Evolutionary conservation across 2,888 invertebrate genomes (phyloP).

Genomic region (Syritta pipiens): DNA sequence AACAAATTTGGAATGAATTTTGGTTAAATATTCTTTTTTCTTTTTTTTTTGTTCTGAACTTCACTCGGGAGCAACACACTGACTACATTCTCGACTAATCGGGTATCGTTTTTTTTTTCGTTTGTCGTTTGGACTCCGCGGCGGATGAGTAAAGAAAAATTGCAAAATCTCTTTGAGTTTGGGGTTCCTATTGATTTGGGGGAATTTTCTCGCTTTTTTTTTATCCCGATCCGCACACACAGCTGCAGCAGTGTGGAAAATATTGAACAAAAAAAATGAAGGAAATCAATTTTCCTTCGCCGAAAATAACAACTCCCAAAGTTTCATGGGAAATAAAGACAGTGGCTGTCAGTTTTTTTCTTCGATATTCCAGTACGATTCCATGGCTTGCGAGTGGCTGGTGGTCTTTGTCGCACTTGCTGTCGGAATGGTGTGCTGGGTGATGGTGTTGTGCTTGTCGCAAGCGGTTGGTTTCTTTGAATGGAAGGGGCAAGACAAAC

Average conservation of each 20-base stretch:
- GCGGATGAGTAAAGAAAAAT: conserved; percentile 48
- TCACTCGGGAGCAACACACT: conserved; percentile 37
- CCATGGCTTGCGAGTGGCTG: conserved; percentile 1
- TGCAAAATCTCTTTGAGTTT: conserved; percentile 7
- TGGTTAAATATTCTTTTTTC: not conserved
- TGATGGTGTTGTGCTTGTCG: conserved; percentile 9
- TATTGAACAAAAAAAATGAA: conserved; percentile 37
- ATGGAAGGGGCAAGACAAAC: not conserved
- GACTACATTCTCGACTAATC: conserved; percentile 52
- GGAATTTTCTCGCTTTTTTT: conserved; percentile 28
- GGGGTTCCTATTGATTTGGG: conserved; percentile 49
- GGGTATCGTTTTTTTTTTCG: conserved; percentile 29
- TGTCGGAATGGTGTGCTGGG: not conserved
- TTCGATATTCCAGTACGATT: conserved; percentile 29
- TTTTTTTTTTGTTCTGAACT: conserved; percentile 13
- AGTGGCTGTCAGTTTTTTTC: conserved; percentile 27
- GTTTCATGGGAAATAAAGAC: conserved; percentile 52
- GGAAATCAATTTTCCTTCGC: conserved; percentile 64
- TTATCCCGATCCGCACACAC: conserved; percentile 37
- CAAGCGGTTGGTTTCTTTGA: not conserved
- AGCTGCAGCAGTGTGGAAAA: conserved; percentile 46
- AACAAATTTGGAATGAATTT: conserved; percentile 11
- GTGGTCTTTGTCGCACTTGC: conserved; percentile 10
- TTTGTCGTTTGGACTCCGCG: conserved; percentile 48
- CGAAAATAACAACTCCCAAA: conserved; percentile 67